Conservation (phyloP, 2,888 invertebrate species). For the Buathra laborator region DNA sequence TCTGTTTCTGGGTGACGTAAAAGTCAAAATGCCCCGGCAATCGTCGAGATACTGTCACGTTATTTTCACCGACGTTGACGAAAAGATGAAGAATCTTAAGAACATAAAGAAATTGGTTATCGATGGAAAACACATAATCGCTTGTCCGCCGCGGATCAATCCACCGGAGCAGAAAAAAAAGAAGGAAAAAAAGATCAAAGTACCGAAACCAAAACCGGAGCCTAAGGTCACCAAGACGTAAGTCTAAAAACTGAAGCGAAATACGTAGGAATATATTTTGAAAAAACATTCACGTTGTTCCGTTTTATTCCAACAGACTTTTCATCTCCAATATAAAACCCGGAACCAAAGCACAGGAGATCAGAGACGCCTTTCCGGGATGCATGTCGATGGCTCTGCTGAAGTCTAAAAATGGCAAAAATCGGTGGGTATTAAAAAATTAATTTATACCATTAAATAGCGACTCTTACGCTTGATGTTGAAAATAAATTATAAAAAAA, state of each 20-base stretch:
- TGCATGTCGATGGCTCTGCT: conserved; percentile 73
- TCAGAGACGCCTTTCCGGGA: conserved; percentile 76
- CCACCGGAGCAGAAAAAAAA: conserved; percentile 33
- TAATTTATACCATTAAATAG: neutral
- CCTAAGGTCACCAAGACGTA: conserved; percentile 74
- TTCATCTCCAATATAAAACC: conserved; percentile 76
- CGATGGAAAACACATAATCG: conserved; percentile 74
- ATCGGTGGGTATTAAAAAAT: conserved; percentile 61
- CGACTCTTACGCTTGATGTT: neutral
- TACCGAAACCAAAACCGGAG: conserved; percentile 71
- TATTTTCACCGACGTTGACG: conserved; percentile 74
- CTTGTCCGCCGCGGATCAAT: conserved; percentile 62
- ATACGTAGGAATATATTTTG: neutral
- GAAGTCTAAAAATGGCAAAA: conserved; percentile 59
- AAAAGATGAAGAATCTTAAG: conserved; percentile 76
- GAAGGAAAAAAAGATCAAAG: conserved; percentile 70
- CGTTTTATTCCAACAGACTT: conserved; percentile 70
- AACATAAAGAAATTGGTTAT: conserved; percentile 69
- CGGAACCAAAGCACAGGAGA: conserved; percentile 73
- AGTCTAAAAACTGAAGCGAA: conserved; percentile 55
- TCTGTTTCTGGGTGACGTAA: conserved; percentile 76
- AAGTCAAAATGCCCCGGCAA: conserved; percentile 77
- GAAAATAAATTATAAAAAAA: neutral
- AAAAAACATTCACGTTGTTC: neutral
- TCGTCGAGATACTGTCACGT: conserved; percentile 77